Percentiles rank a stretch among this genome's conserved stretches.
These are phyloP conservation scores for Scaptomyza polygonia DNA, from an alignment of 2,888 invertebrate genomes.

Conservation along the genomic window DNA sequence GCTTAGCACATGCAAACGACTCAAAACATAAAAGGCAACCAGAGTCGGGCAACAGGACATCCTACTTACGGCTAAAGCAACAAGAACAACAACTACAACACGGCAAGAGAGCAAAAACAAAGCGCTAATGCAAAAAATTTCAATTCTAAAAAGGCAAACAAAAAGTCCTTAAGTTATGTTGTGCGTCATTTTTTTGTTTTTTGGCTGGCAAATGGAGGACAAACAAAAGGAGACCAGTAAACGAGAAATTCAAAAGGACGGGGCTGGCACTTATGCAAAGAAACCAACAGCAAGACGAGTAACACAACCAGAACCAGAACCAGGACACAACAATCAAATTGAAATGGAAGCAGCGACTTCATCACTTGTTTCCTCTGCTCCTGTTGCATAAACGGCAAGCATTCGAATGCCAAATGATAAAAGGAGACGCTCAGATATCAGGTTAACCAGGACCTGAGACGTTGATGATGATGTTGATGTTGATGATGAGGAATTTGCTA, in stretches of 20 bases:
- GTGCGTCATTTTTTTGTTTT: constrained; percentile 60
- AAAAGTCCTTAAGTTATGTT: constrained; percentile 84
- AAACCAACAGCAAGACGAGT: background rate
- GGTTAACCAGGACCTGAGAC: constrained; percentile 62
- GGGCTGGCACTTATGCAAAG: constrained; percentile 69
- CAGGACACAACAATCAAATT: constrained; percentile 67
- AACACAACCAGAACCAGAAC: constrained; percentile 1
- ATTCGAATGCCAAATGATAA: constrained; percentile 58
- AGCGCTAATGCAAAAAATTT: constrained; percentile 22
- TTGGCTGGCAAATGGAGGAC: constrained; percentile 61
- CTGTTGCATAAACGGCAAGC: constrained; percentile 71
- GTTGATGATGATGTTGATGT: constrained; percentile 16
- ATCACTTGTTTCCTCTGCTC: constrained; percentile 82
- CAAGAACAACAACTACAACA: constrained; percentile 13
- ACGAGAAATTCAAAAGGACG: constrained; percentile 44
- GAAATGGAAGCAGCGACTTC: constrained; percentile 82
- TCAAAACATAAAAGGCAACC: constrained; percentile 45
- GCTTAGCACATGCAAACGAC: constrained; percentile 70
- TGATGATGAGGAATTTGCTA: constrained; percentile 11
- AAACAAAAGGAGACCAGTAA: constrained; percentile 57
- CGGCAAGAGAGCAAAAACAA: constrained; percentile 5
- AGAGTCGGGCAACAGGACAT: constrained; percentile 68
- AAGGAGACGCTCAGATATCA: constrained; percentile 75
- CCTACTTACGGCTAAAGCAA: constrained; percentile 66
- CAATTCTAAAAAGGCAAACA: constrained; percentile 81